Evolutionary conservation across 2,888 invertebrate genomes (phyloP).

Genomic region (Drosophila merina): DNA sequence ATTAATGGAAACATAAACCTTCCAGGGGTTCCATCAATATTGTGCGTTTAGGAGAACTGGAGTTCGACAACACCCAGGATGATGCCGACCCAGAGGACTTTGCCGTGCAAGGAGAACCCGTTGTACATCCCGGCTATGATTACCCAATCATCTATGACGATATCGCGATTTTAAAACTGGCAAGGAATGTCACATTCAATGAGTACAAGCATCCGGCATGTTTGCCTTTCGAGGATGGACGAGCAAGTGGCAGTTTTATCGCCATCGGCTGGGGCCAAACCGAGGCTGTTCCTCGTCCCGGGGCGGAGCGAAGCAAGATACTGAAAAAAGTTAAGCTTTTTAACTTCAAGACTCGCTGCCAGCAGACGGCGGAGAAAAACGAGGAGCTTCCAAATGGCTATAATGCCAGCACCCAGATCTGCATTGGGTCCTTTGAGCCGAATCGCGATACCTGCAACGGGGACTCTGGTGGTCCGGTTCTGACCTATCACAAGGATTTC

Average conservation of each 20-base stretch:
- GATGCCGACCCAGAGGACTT: slow-evolving; percentile 79
- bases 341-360: slow-evolving; percentile 72
- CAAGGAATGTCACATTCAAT: slow-evolving; percentile 79
- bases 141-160: slow-evolving; percentile 84
- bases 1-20: slow-evolving; percentile 59
- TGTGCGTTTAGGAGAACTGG: slow-evolving; percentile 80
- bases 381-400: slow-evolving; percentile 63
- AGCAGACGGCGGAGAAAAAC: slow-evolving; percentile 17
- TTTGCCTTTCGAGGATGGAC: slow-evolving; percentile 74
- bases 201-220: slow-evolving; percentile 84
- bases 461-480: slow-evolving; percentile 78
- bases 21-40: slow-evolving; percentile 82
- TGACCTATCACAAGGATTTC: slow-evolving; percentile 62
- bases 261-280: slow-evolving; percentile 85
- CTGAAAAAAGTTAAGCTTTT: slow-evolving; percentile 85
- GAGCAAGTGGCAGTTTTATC: slow-evolving; percentile 65
- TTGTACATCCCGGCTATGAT: slow-evolving; percentile 83
- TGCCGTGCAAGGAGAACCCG: slow-evolving; percentile 51
- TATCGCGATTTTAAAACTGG: slow-evolving; percentile 85
- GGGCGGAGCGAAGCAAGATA: slow-evolving; percentile 73
- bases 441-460: slow-evolving; percentile 76
- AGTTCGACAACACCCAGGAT: slow-evolving; percentile 71
- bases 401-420: slow-evolving; percentile 64
- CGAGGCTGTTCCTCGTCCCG: slow-evolving; percentile 54
- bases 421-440: slow-evolving; percentile 67